A percentile compares a stretch with the other conserved stretches of the same genome.
These are phyloP conservation scores for Eospalax fontanierii DNA, from an alignment of 2,797 vertebrate species.

Conservation along the genomic window DNA sequence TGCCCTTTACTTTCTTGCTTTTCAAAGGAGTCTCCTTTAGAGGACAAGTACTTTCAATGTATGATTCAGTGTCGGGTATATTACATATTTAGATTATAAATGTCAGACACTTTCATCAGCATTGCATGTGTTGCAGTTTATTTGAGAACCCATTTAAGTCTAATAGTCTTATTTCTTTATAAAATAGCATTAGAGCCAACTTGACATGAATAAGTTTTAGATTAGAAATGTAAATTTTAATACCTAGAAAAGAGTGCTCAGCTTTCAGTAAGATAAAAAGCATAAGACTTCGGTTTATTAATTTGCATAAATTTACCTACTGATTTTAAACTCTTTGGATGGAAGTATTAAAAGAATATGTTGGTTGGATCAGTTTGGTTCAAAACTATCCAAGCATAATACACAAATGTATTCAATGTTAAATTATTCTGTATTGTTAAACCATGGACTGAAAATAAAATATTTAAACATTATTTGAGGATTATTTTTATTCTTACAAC, in stretches of 20 bases:
- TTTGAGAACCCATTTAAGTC: neutral
- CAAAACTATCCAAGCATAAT: neutral
- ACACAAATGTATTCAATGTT: neutral
- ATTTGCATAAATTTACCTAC: neutral
- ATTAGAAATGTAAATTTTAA: slow-evolving; percentile 41
- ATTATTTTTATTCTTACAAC: neutral
- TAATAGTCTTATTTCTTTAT: slow-evolving; percentile 45
- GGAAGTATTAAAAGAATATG: neutral
- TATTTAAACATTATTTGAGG: neutral
- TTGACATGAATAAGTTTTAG: neutral
- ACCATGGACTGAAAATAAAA: neutral
- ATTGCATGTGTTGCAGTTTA: neutral
- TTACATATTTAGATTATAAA: slow-evolving; percentile 77
- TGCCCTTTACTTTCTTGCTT: slow-evolving; percentile 76
- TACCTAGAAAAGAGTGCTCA: neutral
- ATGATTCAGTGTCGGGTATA: slow-evolving; percentile 42
- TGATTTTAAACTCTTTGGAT: slow-evolving; percentile 25
- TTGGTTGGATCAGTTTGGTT: neutral
- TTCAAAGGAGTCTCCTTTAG: slow-evolving; percentile 72
- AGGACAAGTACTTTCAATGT: slow-evolving; percentile 78
- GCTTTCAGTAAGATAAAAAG: slow-evolving; percentile 52
- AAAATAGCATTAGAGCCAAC: neutral
- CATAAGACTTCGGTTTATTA: slow-evolving; percentile 1
- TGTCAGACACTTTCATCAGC: neutral
- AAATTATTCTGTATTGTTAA: neutral